These are phyloP conservation scores for Sarcophaga variegata DNA, from an alignment of 2,888 invertebrate genomes.

Conservation along the genomic window DNA sequence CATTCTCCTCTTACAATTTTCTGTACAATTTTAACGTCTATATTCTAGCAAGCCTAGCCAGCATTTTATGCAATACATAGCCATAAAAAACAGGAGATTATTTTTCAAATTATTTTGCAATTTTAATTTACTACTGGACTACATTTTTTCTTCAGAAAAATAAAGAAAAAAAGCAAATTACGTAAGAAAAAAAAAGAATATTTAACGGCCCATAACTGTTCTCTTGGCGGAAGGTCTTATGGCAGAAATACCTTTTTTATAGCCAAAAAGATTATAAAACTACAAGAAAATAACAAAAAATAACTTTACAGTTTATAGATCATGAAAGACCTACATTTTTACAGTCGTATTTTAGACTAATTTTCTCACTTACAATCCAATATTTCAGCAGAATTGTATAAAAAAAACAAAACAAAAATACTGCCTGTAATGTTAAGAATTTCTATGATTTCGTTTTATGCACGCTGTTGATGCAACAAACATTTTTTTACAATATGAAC, in stretches of 20 bases:
- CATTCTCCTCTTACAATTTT: neutral
- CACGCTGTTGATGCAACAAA: constrained; percentile 7
- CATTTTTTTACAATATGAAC: too few species aligned
- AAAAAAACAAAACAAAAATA: neutral
- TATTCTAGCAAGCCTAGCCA: neutral
- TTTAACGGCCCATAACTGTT: constrained; percentile 50
- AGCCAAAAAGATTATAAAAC: constrained; percentile 21
- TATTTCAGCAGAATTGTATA: neutral
- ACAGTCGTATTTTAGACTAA: constrained; percentile 51
- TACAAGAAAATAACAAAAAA: neutral
- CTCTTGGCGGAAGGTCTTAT: constrained; percentile 1
- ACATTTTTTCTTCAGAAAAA: neutral
- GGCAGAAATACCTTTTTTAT: constrained; percentile 38
- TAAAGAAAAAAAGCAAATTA: neutral
- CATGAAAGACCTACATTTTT: constrained; percentile 61
- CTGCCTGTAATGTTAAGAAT: constrained; percentile 23
- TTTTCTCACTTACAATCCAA: constrained; percentile 58
- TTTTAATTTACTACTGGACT: constrained; percentile 25
- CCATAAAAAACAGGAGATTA: neutral
- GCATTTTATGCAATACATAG: neutral
- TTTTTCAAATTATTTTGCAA: neutral
- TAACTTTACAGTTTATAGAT: constrained; percentile 55
- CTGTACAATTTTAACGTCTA: neutral
- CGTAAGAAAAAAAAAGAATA: constrained; percentile 20
- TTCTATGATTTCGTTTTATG: constrained; percentile 24